These are phyloP conservation scores for Etheostoma perlongum DNA, from an alignment of 2,797 vertebrate species.

Conservation along the genomic window DNA sequence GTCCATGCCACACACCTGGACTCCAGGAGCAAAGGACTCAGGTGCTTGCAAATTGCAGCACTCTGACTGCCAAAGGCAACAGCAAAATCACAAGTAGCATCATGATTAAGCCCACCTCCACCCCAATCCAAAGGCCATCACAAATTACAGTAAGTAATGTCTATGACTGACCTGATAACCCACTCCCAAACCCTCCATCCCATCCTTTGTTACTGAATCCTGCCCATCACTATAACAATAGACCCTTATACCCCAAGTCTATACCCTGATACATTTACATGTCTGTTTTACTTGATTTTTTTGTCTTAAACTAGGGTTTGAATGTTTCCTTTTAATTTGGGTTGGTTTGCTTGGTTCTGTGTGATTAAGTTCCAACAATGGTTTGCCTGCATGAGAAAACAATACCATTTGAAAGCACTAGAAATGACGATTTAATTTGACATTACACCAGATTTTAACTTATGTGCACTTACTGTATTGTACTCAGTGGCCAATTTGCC, in stretches of 20 bases:
- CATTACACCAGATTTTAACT: constrained; percentile 88
- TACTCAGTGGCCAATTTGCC: constrained; percentile 85
- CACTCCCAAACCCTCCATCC: constrained; percentile 61
- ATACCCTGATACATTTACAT: constrained; percentile 70
- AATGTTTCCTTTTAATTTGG: constrained; percentile 72
- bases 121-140: constrained; percentile 93
- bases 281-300: constrained; percentile 69
- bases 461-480: constrained; percentile 96
- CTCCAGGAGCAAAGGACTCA: constrained; percentile 88
- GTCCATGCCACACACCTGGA: constrained; percentile 83
- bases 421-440: constrained; percentile 74
- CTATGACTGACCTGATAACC: constrained; percentile 88
- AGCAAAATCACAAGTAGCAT: constrained; percentile 99
- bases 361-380: constrained; percentile 74
- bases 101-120: constrained; percentile 95
- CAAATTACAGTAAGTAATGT: constrained; percentile 99
- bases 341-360: constrained; percentile 80
- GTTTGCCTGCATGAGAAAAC: constrained; percentile 89
- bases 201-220: constrained; percentile 59
- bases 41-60: constrained; percentile 87
- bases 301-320: constrained; percentile 70
- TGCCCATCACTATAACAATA: constrained; percentile 68
- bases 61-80: constrained; percentile 86
- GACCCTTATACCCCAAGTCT: constrained; percentile 35
- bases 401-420: constrained; percentile 72